Evolutionary conservation across 2,888 invertebrate species (phyloP).

Genomic region (Ephialtes manifestator): DNA sequence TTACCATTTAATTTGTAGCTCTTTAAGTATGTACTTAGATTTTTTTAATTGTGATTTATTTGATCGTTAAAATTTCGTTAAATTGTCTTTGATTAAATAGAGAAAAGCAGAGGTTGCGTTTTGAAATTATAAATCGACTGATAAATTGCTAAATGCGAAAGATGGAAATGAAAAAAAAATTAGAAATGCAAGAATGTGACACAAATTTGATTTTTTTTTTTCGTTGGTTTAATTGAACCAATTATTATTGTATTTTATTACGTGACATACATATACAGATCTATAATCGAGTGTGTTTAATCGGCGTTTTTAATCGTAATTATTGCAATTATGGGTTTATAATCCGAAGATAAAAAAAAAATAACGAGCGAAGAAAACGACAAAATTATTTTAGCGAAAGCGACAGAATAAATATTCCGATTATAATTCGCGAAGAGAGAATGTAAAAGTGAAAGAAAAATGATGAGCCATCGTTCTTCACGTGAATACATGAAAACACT

Average conservation of each 20-base stretch:
- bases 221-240: slow-evolving; percentile 35
- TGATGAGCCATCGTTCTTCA: slow-evolving; percentile 18
- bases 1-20: neutral
- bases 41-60: slow-evolving; percentile 8
- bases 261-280: slow-evolving; percentile 64
- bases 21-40: neutral
- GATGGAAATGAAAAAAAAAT: neutral
- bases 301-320: slow-evolving; percentile 59
- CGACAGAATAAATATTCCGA: slow-evolving; percentile 27
- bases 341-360: slow-evolving; percentile 35
- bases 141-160: neutral
- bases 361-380: slow-evolving; percentile 6
- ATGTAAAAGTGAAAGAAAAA: slow-evolving; percentile 36
- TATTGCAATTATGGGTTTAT: slow-evolving; percentile 52
- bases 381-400: neutral
- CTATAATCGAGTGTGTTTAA: slow-evolving; percentile 71
- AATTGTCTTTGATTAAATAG: neutral
- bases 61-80: neutral
- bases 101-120: neutral
- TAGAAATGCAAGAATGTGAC: neutral
- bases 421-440: slow-evolving; percentile 37
- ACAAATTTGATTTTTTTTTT: neutral
- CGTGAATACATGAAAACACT: slow-evolving; percentile 28
- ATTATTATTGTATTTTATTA: slow-evolving; percentile 68
- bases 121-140: neutral